Evolutionary conservation across 2,888 invertebrate genomes (phyloP), one percentile per base, ranked within the genome.

Genomic region (Chironomus riparius): DNA sequence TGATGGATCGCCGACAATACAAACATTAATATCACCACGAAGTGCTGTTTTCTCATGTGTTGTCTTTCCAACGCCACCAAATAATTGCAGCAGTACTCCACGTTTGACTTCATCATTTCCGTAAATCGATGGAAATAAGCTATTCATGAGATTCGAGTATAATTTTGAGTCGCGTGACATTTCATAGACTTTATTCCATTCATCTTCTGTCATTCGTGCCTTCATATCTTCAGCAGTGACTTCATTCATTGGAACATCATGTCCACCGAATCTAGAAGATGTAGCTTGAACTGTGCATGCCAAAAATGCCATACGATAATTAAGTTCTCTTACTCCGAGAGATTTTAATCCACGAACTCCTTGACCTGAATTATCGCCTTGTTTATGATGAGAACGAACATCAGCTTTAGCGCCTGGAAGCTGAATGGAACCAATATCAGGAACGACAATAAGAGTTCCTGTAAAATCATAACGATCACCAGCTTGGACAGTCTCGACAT

Each of bases 1-100:
- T 82, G 97, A 97, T 0, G 99, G 99, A 86, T 99, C 99, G 3
- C 99, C 99, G 1, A 99, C 98, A 78, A 99, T 91, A 81, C 98
- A 98, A 77, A 98, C 93, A 83, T 99, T 99, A 75, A 99, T 90
- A 81, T 99, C 98, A 6, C 99, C 99, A 80, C 99, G 87, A 2
- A 99, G 87, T 0, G 94, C 91, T 0, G 97, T 98, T 87, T 88
- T 91, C 86, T 98, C 98, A 47, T 89, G 85, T 0, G 98, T 98
- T 22, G 90, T 92, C 85, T 99, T 99, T 0, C 93, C 91, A 0
- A 99, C 98, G 0, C 99, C 99, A 4, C 99, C 96, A 83, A 99
- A 98, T 79, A 99, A 82, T 94, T 98, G 98, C 50, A 99, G 86
- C 10, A 98, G 86, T 76, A 98, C 91, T 0, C 93, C 95, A 74